Conservation (phyloP, 1,140 invertebrate species). For the Leptonema lineaticorne region DNA sequence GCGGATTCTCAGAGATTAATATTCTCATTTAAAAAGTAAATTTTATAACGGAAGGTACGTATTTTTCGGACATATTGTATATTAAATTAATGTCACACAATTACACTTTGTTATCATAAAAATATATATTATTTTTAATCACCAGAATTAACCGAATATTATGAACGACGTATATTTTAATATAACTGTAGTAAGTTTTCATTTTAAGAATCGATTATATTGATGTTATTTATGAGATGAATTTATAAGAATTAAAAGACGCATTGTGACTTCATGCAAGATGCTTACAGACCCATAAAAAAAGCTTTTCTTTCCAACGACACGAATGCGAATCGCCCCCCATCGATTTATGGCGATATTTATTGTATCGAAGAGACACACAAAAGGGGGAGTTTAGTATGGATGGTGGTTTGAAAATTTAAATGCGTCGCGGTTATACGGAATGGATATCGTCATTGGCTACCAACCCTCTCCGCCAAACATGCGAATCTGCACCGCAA, state of each 20-base stretch:
- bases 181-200: no score
- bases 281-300: background rate
- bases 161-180: no score
- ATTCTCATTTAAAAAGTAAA: constrained; percentile 12
- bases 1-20: constrained; percentile 9
- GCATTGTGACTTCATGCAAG: background rate
- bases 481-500: no score
- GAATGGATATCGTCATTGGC: no score
- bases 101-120: no score
- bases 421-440: background rate
- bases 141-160: no score
- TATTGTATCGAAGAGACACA: background rate
- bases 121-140: no score
- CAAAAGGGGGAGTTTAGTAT: background rate
- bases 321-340: no score
- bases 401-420: background rate
- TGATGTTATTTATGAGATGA: no score
- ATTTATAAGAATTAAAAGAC: background rate
- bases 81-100: no score
- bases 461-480: background rate
- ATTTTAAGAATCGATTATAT: no score
- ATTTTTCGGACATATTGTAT: no score
- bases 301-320: background rate
- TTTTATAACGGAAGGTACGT: background rate
- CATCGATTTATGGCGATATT: constrained; percentile 1